A percentile compares a stretch with the other conserved stretches of the same genome.
phyloP scores from a whole-genome alignment of 2,888 invertebrate species.

The Gortyna flavago region DNA sequence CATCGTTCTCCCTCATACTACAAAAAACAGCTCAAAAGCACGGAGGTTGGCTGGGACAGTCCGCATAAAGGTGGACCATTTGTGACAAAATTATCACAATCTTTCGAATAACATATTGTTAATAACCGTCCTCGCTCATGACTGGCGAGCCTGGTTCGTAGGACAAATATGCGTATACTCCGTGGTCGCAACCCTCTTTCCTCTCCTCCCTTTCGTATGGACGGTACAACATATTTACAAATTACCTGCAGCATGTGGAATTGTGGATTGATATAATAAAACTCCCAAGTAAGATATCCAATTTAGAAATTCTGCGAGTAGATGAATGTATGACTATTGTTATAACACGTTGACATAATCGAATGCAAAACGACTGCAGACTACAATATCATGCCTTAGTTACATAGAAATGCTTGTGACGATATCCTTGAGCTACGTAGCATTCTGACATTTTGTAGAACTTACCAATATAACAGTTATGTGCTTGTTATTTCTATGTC shows the following conservation, averaged over 20 bases:
- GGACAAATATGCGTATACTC: slow-evolving; percentile 2
- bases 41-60: background rate
- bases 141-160: background rate
- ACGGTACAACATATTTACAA: slow-evolving; percentile 25
- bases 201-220: background rate
- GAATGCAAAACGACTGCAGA: slow-evolving; percentile 70
- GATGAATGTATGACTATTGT: slow-evolving; percentile 66
- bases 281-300: background rate
- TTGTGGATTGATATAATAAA: slow-evolving; percentile 3
- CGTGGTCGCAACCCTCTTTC: slow-evolving; percentile 8
- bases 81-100: background rate
- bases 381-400: slow-evolving; percentile 85
- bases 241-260: slow-evolving; percentile 10
- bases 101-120: background rate
- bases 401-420: slow-evolving; percentile 75
- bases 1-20: background rate
- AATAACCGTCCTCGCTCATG: background rate
- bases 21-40: background rate
- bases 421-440: slow-evolving; percentile 49
- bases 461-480: slow-evolving; percentile 68
- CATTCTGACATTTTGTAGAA: slow-evolving; percentile 53
- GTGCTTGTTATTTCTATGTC: slow-evolving; percentile 73
- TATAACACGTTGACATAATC: slow-evolving; percentile 67
- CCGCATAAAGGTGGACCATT: background rate
- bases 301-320: slow-evolving; percentile 21